Conservation (phyloP, 53 echinoderm and acorn worm species). For the Henricia sp. region DNA sequence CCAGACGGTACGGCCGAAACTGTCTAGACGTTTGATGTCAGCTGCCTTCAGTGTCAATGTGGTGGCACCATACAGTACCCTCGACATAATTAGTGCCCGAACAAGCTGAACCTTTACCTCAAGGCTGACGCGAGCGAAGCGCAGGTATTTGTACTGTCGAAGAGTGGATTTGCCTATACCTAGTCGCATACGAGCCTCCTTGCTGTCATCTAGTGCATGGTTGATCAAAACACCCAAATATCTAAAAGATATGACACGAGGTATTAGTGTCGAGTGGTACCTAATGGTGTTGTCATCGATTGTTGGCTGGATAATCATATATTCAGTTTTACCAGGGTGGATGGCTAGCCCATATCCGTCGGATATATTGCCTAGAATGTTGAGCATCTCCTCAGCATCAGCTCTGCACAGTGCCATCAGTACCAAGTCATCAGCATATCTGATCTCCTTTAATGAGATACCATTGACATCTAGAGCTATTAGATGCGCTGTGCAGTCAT, state of each 20-base stretch:
- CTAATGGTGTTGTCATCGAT: slow-evolving; percentile 16
- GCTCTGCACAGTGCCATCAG: slow-evolving; percentile 11
- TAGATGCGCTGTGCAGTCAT: slow-evolving; percentile 22
- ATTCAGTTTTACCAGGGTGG: slow-evolving; percentile 36
- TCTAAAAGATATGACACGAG: slow-evolving; percentile 24
- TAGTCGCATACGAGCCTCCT: slow-evolving; percentile 22
- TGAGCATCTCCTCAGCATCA: slow-evolving; percentile 38
- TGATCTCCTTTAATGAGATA: slow-evolving; percentile 10
- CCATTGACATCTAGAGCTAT: slow-evolving; percentile 41
- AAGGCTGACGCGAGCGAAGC: too few species aligned
- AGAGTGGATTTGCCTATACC: slow-evolving; percentile 10
- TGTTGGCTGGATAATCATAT: slow-evolving; percentile 31
- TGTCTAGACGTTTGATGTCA: too few species aligned
- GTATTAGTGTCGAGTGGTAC: background rate
- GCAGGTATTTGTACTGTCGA: background rate
- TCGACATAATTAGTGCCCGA: too few species aligned
- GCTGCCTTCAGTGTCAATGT: too few species aligned
- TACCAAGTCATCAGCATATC: slow-evolving; percentile 32
- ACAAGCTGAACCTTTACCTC: background rate
- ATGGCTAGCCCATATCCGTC: slow-evolving; percentile 42
- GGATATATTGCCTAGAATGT: slow-evolving; percentile 33
- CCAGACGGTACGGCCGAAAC: too few species aligned
- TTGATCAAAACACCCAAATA: too few species aligned
- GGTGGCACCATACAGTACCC: background rate
- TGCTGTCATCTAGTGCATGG: too few species aligned